Base-by-base conservation (phyloP, 2,888 invertebrate species). In the Trichacis sp. region DNA sequence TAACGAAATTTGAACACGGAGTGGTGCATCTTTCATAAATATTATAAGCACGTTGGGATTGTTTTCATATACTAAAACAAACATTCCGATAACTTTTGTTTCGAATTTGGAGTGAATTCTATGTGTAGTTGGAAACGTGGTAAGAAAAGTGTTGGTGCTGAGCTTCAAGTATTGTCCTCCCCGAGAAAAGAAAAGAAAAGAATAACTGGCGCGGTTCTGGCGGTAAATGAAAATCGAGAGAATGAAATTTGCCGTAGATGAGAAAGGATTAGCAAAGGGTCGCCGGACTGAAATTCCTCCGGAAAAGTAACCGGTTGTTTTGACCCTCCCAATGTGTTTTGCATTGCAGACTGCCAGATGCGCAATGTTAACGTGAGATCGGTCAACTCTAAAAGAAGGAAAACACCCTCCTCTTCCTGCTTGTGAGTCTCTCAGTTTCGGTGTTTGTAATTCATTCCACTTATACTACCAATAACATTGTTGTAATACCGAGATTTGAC, bases 291-390 rank as follows among this genome's bases (percentile, higher is more conserved):
- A 61, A 55, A 55, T 54, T 40, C 57, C 65, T 65, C 8, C 65
- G 65, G 76, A 40, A 15, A 73, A 77, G 77, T 78, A 78, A 80
- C 78, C 80, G 81, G 81, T 79, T 82, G 77, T 77, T 77, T 78
- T 80, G 78, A 81, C 76, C 81, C 82, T 81, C 81, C 83, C 81
- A 79, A 83, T 84, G 79, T 88, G 89, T 89, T 89, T 89, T 88
- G 89, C 89, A 89, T 90, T 90, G 89, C 90, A 90, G 90, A 90
- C 89, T 89, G 88, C 88, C 89, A 89, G 89, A 89, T 88, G 89
- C 89, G 89, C 88, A 89, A 89, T 89, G 89, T 89, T 88, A 89
- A 89, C 88, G 89, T 88, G 88, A 89, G 89, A 88, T 89, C 89
- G 88, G 89, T 89, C 88, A 88, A 88, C 88, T 87, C 87, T 87